phyloP scores from a whole-genome alignment of 2,888 invertebrate species.

The Tricholauxania praeusta region DNA sequence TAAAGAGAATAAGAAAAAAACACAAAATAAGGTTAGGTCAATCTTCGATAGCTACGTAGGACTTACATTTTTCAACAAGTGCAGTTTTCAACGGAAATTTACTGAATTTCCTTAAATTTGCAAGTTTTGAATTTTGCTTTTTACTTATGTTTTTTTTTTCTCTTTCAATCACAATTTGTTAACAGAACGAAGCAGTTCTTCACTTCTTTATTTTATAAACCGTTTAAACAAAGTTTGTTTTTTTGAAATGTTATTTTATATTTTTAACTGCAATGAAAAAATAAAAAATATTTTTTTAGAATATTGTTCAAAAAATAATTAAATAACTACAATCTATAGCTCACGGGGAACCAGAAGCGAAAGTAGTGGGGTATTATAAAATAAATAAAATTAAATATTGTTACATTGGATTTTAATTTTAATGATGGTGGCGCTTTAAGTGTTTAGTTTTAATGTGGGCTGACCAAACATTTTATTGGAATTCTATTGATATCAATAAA shows the following conservation, averaged over 20 bases:
- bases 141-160: constrained; percentile 30
- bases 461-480: neutral
- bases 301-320: too few relatives aligned
- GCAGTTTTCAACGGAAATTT: constrained; percentile 6
- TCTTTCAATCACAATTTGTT: constrained; percentile 46
- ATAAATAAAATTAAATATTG: constrained; percentile 5
- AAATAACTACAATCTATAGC: too few relatives aligned
- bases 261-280: constrained; percentile 30
- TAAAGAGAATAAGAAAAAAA: constrained; percentile 10
- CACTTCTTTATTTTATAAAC: too few relatives aligned
- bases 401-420: constrained; percentile 25
- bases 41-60: neutral
- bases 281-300: constrained; percentile 19
- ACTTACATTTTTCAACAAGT: constrained; percentile 23
- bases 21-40: too few relatives aligned
- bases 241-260: neutral
- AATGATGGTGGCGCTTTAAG: neutral
- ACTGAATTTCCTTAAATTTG: constrained; percentile 5
- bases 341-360: too few relatives aligned
- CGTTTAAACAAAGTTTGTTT: constrained; percentile 3
- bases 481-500: neutral
- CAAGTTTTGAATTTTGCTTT: constrained; percentile 33
- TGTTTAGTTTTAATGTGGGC: neutral
- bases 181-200: constrained; percentile 20
- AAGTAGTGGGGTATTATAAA: too few relatives aligned